These are phyloP conservation scores for Danionella dracula DNA, from an alignment of 2,797 vertebrate genomes.

Conservation along the genomic window DNA sequence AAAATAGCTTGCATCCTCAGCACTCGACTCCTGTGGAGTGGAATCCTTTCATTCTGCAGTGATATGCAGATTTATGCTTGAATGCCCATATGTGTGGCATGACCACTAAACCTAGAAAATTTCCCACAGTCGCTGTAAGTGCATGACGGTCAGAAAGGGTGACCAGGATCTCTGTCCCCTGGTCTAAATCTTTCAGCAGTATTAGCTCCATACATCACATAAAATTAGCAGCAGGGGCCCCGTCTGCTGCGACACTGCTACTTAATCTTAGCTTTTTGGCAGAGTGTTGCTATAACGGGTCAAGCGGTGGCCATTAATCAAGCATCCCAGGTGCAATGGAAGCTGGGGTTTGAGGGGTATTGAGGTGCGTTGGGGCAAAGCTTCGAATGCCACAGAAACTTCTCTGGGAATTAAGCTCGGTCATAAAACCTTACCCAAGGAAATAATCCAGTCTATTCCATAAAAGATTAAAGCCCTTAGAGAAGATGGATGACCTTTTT, in stretches of 20 bases:
- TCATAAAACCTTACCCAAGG: constrained; percentile 71
- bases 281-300: constrained; percentile 80
- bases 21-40: neutral
- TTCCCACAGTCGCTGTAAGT: constrained; percentile 39
- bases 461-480: constrained; percentile 76
- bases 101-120: neutral
- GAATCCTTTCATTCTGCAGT: neutral
- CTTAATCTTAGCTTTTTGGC: constrained; percentile 81
- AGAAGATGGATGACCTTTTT: constrained; percentile 72
- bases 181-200: constrained; percentile 63
- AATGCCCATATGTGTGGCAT: neutral
- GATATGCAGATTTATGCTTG: neutral
- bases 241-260: constrained; percentile 70
- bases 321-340: constrained; percentile 58
- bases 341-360: constrained; percentile 41
- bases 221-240: constrained; percentile 76
- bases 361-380: neutral
- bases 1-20: neutral
- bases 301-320: constrained; percentile 82
- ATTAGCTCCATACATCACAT: constrained; percentile 77
- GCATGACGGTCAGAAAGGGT: constrained; percentile 49
- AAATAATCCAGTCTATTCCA: constrained; percentile 78
- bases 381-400: constrained; percentile 47
- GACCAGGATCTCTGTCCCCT: constrained; percentile 48
- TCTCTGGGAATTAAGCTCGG: constrained; percentile 62